phyloP scores from a whole-genome alignment of 1,140 invertebrate species.

The Drosophila sturtevanti region DNA sequence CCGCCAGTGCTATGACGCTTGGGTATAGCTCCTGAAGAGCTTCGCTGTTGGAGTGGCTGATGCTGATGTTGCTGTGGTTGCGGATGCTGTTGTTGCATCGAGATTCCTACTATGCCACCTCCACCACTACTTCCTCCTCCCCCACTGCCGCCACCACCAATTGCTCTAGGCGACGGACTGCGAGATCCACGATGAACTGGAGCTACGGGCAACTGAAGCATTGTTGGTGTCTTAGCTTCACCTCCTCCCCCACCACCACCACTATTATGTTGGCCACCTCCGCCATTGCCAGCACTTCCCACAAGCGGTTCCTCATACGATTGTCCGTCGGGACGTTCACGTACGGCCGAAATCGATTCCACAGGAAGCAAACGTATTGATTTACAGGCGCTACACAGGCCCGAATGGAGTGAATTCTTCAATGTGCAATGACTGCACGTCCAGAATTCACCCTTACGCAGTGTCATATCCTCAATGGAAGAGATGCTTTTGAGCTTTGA shows the following conservation, averaged over 20 bases:
- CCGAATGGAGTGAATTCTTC: conserved; percentile 89
- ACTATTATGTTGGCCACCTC: neutral
- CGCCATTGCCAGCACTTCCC: neutral
- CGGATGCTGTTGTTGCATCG: conserved; percentile 13
- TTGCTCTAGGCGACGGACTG: conserved; percentile 56
- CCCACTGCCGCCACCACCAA: neutral
- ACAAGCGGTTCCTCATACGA: conserved; percentile 63
- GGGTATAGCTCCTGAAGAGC: conserved; percentile 69
- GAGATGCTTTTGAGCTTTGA: conserved; percentile 89
- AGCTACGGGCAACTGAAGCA: neutral
- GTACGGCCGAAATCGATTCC: conserved; percentile 40
- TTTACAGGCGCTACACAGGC: conserved; percentile 91
- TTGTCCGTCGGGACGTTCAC: conserved; percentile 65
- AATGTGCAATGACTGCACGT: conserved; percentile 90
- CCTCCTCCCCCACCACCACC: neutral
- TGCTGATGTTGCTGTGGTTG: conserved; percentile 12
- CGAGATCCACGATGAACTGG: conserved; percentile 53
- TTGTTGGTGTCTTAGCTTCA: conserved; percentile 20
- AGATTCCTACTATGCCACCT: neutral
- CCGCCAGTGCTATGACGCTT: conserved; percentile 81
- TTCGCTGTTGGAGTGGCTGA: conserved; percentile 29
- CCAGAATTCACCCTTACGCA: conserved; percentile 91
- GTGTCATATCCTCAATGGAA: conserved; percentile 86
- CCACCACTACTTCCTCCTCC: neutral
- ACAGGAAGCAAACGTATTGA: conserved; percentile 64